phyloP scores from a whole-genome alignment of 2,113 vertebrate species.

The Hemiprocne comata region DNA sequence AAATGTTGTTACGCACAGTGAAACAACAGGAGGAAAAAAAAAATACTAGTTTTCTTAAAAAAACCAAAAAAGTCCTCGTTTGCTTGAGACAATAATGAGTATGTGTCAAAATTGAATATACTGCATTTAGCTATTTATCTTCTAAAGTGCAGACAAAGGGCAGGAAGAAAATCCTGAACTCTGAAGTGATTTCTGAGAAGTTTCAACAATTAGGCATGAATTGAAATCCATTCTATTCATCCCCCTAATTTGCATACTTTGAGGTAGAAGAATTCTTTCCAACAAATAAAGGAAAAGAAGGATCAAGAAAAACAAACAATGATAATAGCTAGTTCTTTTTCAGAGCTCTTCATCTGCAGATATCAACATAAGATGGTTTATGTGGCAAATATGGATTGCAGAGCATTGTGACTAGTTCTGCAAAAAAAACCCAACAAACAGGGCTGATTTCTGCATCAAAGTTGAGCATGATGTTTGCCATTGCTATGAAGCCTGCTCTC shows the following conservation, averaged over 20 bases:
- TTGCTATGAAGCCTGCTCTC: not conserved
- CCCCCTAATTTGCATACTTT: not conserved
- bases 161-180: not conserved
- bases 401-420: not conserved
- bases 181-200: not conserved
- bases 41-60: not conserved
- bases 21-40: not conserved
- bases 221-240: not conserved
- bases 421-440: not conserved
- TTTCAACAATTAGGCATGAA: not conserved
- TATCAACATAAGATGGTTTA: not conserved
- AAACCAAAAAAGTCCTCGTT: not conserved
- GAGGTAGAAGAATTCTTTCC: constrained; percentile 6
- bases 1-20: not conserved
- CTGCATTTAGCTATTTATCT: not conserved
- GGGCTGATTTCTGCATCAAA: not conserved
- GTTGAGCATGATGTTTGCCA: not conserved
- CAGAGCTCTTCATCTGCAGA: not conserved
- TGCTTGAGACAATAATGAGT: not conserved
- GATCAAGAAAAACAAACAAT: not conserved
- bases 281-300: not conserved
- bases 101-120: not conserved
- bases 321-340: not conserved
- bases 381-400: not conserved
- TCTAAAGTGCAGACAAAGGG: not conserved